Base-by-base conservation (phyloP, 2,113 vertebrate genomes). In the Pedionomus torquatus region DNA sequence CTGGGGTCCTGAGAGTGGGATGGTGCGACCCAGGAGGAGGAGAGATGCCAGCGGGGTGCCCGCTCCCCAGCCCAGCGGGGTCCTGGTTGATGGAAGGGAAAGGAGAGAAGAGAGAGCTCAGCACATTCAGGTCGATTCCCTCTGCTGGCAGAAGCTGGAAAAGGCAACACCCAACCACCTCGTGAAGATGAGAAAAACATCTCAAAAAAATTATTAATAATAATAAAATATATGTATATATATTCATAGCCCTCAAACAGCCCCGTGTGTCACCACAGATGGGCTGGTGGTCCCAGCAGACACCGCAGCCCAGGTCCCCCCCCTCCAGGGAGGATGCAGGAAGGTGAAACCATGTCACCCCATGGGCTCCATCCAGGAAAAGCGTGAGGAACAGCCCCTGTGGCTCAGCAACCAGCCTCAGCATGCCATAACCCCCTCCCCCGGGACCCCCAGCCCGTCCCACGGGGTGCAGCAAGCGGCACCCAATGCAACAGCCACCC, bases 101-200 rank as follows among this genome's bases (percentile, higher is more conserved):
- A 5, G 17, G 48, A 90, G 57, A 63, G 57, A 64, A 37, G 13
- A 20, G 33, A 44, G 87, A 31, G 0, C 49, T 64, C 55, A 80
- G 91, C 49, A 80, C 75, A 12, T 54, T 44, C 30, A 20, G 77
- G 72, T 44, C 57, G 49, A 76, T 98, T 95, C 97, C 91, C 96
- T 97, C 88, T 96, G 97, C 97, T 95, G 91, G 97, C 85, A 80
- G 86, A 79, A 94, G 52, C 91, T 26, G 55, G 87, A 96, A 96
- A 84, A 93, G 94, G 81, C 91, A 91, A 84, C 93, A 91, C 94
- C 94, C 83, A 64, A 75, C 55, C 55, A 60, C 51, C 52, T 57
- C 13, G 0, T 0, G 30, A 46, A 89, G 71, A 20, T 2, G 64
- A 18, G 31, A 23, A 49, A 17, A 2, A 3, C 51, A 20, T 19